Evolutionary conservation across 1,140 invertebrate genomes (phyloP), one percentile per base, ranked within the genome.

Genomic region (Macrobrachium nipponense): DNA sequence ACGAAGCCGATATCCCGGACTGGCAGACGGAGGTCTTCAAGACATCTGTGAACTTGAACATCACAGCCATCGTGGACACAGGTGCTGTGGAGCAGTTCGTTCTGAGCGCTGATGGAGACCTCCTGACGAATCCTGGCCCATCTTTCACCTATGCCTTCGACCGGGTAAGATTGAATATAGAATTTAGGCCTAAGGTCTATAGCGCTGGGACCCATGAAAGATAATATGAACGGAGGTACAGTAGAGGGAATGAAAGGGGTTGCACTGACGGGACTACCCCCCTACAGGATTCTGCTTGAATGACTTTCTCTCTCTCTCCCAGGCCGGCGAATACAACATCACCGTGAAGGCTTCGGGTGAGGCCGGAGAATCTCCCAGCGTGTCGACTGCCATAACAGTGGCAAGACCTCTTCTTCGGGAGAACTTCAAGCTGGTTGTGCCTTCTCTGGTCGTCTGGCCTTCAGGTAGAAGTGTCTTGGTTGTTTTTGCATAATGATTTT

Each of bases 61-160:
- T 86, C 44, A 86, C 83, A 14, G 73, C 76, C 17, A n/a, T 60
- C 27, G 59, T 86, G 43, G 51, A 77, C 17, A 60, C 66, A 5
- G 83, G 83, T 12, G 6, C 0, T 5, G 75, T 66, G n/a, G 77
- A 86, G 11, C 44, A 61, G n/a, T 86, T 79, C 51, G 62, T 23
- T 8, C 83, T 86, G 2, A 12, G 15, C 11, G 51, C 80, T 7
- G 44, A 86, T 60, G 58, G 51, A 4, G 27, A 73, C 17, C 43
- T 60, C 2, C 60, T 86, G 8, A 43, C 23, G 15, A 72, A 58
- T 23, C 14, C 12, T 8, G 51, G n/a, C 17, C 64, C 83, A 27
- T 60, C 76, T 18, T 79, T 86, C 27, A 43, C 43, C 43, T 86
- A 86, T 15, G 79, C 83, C 7, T 86, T 86, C 44, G 12, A 36